Percentiles rank a stretch among this genome's conserved stretches.
Conservation (phyloP, 1,140 invertebrate species). For the Drosophila bipectinata region DNA sequence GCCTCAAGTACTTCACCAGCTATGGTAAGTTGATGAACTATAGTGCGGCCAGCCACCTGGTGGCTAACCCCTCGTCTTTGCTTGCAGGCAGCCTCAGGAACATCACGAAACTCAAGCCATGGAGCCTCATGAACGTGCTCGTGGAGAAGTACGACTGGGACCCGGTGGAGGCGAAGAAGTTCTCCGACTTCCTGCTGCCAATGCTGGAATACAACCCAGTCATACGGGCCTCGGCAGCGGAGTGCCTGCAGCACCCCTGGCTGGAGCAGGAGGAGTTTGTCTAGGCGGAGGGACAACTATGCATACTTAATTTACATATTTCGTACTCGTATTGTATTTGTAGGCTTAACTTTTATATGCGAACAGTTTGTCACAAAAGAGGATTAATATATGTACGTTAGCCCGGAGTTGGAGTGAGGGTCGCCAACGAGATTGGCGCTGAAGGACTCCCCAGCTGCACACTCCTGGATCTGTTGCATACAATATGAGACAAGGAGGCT, state of each 20-base stretch:
- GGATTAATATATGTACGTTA: conserved; percentile 28
- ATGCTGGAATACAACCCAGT: conserved; percentile 98
- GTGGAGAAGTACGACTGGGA: conserved; percentile 98
- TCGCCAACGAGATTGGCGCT: conserved; percentile 23
- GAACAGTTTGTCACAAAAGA: conserved; percentile 40
- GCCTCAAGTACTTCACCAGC: conserved; percentile 82
- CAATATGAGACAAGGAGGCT: conserved; percentile 12
- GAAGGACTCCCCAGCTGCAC: conserved; percentile 12
- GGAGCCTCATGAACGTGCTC: conserved; percentile 95
- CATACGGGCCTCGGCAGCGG: conserved; percentile 94
- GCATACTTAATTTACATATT: conserved; percentile 36
- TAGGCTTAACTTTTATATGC: conserved; percentile 63
- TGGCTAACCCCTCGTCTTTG: neutral
- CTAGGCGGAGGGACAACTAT: conserved; percentile 26
- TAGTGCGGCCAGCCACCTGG: neutral
- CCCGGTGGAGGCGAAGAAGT: conserved; percentile 92
- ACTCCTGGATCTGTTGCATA: neutral
- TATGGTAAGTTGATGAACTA: conserved; percentile 60
- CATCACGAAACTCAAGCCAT: conserved; percentile 96
- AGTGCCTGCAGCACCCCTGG: conserved; percentile 97
- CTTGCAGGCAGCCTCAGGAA: conserved; percentile 92
- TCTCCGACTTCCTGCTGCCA: conserved; percentile 96
- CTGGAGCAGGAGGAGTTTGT: conserved; percentile 87
- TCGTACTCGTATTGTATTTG: conserved; percentile 43
- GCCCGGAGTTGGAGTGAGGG: neutral